Evolutionary conservation across 2,113 vertebrate genomes (phyloP).

Genomic region (Calidris pugnax): DNA sequence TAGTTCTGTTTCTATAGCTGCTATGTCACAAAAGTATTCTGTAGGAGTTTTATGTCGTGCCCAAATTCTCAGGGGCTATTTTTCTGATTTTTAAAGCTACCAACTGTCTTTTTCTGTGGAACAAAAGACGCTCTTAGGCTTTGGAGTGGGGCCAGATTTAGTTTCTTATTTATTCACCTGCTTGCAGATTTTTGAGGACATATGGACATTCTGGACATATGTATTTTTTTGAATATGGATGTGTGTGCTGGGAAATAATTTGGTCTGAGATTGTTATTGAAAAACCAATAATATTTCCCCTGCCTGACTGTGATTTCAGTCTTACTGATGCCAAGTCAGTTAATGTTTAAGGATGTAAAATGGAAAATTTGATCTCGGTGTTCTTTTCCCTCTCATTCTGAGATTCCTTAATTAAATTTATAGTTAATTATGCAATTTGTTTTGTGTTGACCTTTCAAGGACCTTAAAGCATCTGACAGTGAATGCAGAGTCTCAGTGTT

Average conservation of each 20-base stretch:
- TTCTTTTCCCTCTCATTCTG: not conserved
- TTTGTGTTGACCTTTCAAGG: conserved; percentile 23
- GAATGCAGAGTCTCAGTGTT: not conserved
- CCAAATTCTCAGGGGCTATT: not conserved
- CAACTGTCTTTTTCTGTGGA: not conserved
- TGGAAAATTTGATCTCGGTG: conserved; percentile 21
- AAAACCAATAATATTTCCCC: not conserved
- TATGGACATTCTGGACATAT: not conserved
- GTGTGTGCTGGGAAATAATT: not conserved
- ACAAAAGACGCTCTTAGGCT: not conserved
- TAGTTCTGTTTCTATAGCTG: not conserved
- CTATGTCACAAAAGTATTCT: not conserved
- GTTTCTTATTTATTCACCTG: not conserved
- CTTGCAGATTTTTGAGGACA: not conserved
- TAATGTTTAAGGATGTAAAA: conserved; percentile 2
- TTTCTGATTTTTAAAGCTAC: not conserved
- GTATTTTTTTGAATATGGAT: not conserved
- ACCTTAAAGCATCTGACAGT: not conserved
- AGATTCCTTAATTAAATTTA: conserved; percentile 4
- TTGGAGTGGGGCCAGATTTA: not conserved
- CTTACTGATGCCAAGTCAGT: not conserved
- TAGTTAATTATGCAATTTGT: conserved; percentile 10
- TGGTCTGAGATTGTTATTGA: not conserved
- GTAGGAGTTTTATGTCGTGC: not conserved
- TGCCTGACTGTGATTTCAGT: not conserved